Evolutionary conservation across 2,113 vertebrate species (phyloP).

Genomic region (Poeciliopsis prolifica): DNA sequence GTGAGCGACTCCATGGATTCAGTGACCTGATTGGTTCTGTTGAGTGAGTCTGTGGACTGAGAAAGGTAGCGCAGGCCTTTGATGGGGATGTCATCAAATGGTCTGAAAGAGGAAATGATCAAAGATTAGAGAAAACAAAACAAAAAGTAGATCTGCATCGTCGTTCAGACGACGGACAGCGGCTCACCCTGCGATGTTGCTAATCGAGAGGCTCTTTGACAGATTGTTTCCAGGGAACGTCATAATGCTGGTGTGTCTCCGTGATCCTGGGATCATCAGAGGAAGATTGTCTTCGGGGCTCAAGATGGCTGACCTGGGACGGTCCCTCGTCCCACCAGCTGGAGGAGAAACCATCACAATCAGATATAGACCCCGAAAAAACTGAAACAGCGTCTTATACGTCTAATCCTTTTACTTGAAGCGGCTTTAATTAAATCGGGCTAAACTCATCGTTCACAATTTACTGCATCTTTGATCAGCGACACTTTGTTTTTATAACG

Average conservation of each 20-base stretch:
- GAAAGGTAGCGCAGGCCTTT: slow-evolving; percentile 90
- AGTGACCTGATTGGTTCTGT: slow-evolving; percentile 91
- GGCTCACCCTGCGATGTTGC: slow-evolving; percentile 80
- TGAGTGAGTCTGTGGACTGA: slow-evolving; percentile 94
- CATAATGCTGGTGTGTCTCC: slow-evolving; percentile 83
- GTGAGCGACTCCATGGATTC: slow-evolving; percentile 93
- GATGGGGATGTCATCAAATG: slow-evolving; percentile 89
- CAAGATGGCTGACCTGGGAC: slow-evolving; percentile 92
- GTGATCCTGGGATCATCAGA: slow-evolving; percentile 61
- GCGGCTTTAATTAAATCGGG: neutral
- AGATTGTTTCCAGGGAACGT: too few relatives aligned
- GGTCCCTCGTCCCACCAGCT: slow-evolving; percentile 89
- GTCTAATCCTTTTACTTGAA: neutral
- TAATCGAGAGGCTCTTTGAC: neutral
- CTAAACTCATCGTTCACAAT: neutral
- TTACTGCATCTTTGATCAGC: neutral
- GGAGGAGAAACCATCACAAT: slow-evolving; percentile 11
- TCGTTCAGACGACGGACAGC: neutral
- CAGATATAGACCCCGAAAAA: neutral
- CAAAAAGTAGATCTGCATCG: neutral
- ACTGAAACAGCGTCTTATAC: neutral
- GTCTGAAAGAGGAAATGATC: slow-evolving; percentile 39
- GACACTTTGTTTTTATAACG: neutral
- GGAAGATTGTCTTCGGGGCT: slow-evolving; percentile 83
- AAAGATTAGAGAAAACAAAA: neutral